phyloP scores from a whole-genome alignment of 2,113 vertebrate genomes.

The Percina caprodes region DNA sequence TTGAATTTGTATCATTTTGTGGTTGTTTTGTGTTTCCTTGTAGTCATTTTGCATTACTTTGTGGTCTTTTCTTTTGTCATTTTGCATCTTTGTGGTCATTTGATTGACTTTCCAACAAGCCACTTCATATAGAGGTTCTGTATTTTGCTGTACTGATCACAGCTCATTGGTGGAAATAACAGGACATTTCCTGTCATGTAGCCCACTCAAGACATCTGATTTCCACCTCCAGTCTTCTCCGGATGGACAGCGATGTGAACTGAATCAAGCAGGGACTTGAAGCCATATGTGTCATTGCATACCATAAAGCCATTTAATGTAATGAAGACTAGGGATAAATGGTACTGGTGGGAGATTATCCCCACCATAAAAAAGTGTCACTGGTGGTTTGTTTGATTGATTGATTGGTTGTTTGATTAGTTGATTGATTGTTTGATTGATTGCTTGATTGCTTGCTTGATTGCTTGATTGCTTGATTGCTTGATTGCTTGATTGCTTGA shows the following conservation, averaged over 20 bases:
- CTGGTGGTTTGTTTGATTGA: no score
- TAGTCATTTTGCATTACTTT: neutral
- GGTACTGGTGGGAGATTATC: neutral
- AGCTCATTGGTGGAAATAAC: slow-evolving; percentile 36
- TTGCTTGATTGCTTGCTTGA: no score
- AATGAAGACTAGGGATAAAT: neutral
- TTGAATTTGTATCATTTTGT: neutral
- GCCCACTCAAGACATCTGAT: slow-evolving; percentile 24
- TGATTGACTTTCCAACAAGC: neutral
- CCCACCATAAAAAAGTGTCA: no score
- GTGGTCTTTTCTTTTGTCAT: neutral
- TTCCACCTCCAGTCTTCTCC: slow-evolving; percentile 48
- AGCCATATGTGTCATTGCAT: neutral
- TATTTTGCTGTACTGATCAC: neutral
- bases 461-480: no score
- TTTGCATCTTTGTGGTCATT: neutral
- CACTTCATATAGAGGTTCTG: neutral
- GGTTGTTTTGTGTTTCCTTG: neutral
- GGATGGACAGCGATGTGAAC: slow-evolving; percentile 35
- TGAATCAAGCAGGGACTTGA: slow-evolving; percentile 7
- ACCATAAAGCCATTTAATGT: slow-evolving; percentile 12
- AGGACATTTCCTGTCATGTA: slow-evolving; percentile 53
- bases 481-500: no score
- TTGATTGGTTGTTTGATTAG: no score
- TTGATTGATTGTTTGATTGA: no score